These are phyloP conservation scores for Gymnorhina tibicen DNA, from an alignment of 2,113 vertebrate genomes.

Conservation along the genomic window DNA sequence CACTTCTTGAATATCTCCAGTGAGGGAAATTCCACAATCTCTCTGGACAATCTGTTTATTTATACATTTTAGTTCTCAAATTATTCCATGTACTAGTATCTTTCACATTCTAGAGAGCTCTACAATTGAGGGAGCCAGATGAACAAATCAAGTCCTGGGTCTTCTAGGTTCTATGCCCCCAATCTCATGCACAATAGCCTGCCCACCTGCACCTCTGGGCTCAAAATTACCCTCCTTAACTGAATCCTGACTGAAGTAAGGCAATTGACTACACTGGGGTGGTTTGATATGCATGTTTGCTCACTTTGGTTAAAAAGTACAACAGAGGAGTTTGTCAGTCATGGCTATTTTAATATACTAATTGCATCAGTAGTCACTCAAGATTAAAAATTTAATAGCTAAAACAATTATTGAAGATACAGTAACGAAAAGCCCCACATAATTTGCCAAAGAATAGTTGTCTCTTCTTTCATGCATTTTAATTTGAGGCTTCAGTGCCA, in stretches of 20 bases:
- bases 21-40: background rate
- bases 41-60: background rate
- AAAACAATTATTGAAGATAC: background rate
- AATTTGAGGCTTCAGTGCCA: background rate
- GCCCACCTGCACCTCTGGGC: background rate
- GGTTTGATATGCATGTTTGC: background rate
- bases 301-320: background rate
- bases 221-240: background rate
- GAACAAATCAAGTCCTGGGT: background rate
- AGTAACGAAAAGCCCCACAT: background rate
- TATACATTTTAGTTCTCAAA: background rate
- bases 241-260: background rate
- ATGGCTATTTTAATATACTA: background rate
- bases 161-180: background rate
- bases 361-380: background rate
- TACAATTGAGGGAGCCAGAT: background rate
- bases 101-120: background rate
- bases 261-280: background rate
- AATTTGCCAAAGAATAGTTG: background rate
- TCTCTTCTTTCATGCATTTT: background rate
- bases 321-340: background rate
- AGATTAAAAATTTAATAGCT: background rate
- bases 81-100: background rate
- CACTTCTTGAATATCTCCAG: background rate
- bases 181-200: background rate